Evolutionary conservation across 2,888 invertebrate genomes (phyloP).

Genomic region (Trisateles emortualis): DNA sequence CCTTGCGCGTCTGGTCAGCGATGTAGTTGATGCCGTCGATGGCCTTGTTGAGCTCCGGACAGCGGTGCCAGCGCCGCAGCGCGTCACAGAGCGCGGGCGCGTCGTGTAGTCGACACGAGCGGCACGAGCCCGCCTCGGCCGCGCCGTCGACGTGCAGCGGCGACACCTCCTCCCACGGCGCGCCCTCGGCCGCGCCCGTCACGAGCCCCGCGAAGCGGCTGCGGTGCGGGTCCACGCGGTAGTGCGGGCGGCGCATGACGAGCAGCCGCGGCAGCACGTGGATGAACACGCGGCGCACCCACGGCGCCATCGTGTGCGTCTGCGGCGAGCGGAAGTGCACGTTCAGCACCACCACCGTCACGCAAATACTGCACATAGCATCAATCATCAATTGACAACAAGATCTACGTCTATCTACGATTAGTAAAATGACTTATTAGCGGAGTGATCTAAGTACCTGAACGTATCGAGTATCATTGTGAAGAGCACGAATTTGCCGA

Average conservation of each 20-base stretch:
- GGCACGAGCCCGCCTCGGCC: constrained; percentile 65
- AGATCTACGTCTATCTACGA: too few species aligned
- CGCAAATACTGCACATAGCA: constrained; percentile 91
- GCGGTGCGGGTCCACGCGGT: constrained; percentile 88
- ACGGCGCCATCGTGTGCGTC: constrained; percentile 98
- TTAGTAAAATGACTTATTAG: too few species aligned
- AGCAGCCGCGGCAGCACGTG: constrained; percentile 97
- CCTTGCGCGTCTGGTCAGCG: constrained; percentile 96
- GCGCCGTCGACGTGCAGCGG: too few species aligned
- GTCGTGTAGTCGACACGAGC: constrained; percentile 86
- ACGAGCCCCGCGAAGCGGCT: constrained; percentile 77
- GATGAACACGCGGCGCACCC: constrained; percentile 98
- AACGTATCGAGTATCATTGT: constrained; percentile 98
- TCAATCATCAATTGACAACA: too few species aligned
- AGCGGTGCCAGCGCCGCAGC: constrained; percentile 94
- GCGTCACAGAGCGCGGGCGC: constrained; percentile 88
- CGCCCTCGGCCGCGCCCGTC: constrained; percentile 53
- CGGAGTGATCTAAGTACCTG: constrained; percentile 88
- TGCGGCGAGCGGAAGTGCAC: constrained; percentile 99
- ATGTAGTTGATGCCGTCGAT: constrained; percentile 97
- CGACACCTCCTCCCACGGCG: constrained; percentile 38
- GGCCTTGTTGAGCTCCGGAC: constrained; percentile 96
- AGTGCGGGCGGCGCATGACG: constrained; percentile 95
- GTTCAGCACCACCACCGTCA: constrained; percentile 98
- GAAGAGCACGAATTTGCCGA: constrained; percentile 98